Percentiles rank a stretch among this genome's conserved stretches.
Evolutionary conservation across 2,888 invertebrate genomes (phyloP).

Genomic region (Agriopis aurantiaria): DNA sequence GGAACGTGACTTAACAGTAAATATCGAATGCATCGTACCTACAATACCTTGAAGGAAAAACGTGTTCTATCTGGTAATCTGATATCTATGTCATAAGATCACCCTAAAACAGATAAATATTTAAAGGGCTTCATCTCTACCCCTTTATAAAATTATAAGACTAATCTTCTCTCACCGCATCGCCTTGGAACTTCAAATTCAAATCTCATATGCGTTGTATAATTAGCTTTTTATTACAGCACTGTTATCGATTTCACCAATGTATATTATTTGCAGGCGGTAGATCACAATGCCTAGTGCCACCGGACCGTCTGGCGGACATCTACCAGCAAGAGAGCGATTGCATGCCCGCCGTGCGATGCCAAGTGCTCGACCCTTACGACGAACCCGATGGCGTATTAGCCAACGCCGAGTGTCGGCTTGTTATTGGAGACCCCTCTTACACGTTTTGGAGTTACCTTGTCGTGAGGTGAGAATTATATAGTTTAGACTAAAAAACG

Average conservation of each 20-base stretch:
- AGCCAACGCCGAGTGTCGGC: constrained; percentile 89
- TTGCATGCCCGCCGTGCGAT: constrained; percentile 90
- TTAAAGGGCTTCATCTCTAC: background rate
- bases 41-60: constrained; percentile 11
- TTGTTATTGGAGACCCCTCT: constrained; percentile 87
- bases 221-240: background rate
- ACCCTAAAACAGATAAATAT: background rate
- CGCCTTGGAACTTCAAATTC: background rate
- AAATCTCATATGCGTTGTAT: background rate
- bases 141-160: background rate
- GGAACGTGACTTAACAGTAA: constrained; percentile 23
- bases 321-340: constrained; percentile 65
- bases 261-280: constrained; percentile 57
- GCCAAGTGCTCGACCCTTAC: constrained; percentile 90
- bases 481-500: too few relatives aligned
- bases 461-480: constrained; percentile 78
- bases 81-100: background rate
- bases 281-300: constrained; percentile 87
- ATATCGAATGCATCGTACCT: constrained; percentile 13
- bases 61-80: constrained; percentile 20
- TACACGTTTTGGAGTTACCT: constrained; percentile 91
- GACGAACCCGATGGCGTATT: constrained; percentile 88
- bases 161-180: background rate
- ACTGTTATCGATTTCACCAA: background rate
- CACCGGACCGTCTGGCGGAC: constrained; percentile 74